phyloP scores from a whole-genome alignment of 1,140 invertebrate genomes.

The Halotydeus destructor region DNA sequence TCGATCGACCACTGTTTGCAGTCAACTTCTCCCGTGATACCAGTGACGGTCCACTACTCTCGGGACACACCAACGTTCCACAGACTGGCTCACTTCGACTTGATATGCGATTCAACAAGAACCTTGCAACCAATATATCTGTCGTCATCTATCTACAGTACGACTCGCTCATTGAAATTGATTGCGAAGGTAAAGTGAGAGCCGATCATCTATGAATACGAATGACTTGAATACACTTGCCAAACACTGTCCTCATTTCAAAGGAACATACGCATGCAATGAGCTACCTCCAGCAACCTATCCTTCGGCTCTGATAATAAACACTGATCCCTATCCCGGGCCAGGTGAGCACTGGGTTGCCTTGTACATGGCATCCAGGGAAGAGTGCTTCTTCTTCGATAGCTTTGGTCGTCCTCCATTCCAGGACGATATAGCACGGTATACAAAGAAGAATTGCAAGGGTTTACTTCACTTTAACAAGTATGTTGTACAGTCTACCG shows the following conservation, averaged over 20 bases:
- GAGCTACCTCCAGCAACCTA: background rate
- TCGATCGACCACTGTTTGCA: background rate
- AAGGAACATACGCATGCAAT: constrained; percentile 5
- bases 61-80: constrained; percentile 1
- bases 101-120: background rate
- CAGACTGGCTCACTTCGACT: background rate
- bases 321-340: background rate
- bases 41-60: background rate
- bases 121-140: background rate
- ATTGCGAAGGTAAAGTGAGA: constrained; percentile 6
- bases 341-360: constrained; percentile 2
- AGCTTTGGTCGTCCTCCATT: constrained; percentile 3
- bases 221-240: background rate
- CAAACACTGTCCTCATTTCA: background rate
- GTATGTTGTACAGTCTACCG: too few species aligned
- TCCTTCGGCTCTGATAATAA: background rate
- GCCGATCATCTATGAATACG: constrained; percentile 4
- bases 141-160: constrained; percentile 11
- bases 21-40: constrained; percentile 10
- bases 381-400: background rate
- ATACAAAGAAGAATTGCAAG: too few species aligned
- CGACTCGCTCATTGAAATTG: constrained; percentile 12
- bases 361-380: background rate
- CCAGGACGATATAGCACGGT: background rate
- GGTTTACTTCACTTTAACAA: too few species aligned